Evolutionary conservation across 2,797 vertebrate species (phyloP).

Genomic region (Poeciliopsis paucimaculata): DNA sequence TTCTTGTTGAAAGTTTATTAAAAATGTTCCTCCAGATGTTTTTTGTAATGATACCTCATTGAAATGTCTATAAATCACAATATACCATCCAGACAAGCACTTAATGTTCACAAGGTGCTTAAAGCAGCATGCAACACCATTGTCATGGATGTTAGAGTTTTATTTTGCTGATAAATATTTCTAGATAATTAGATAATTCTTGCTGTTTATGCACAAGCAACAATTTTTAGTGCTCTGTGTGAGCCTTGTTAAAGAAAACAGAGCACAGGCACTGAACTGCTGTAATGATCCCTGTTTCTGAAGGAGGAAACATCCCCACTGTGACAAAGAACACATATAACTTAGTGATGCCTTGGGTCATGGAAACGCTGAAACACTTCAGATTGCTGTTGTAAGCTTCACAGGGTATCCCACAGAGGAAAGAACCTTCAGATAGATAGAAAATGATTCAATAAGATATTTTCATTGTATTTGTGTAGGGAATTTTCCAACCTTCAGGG

Average conservation of each 20-base stretch:
- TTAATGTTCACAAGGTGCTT: background rate
- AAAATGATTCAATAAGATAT: background rate
- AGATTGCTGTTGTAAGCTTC: background rate
- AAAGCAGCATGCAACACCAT: background rate
- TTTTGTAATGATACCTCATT: background rate
- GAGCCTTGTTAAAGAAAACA: conserved; percentile 60
- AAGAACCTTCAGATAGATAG: background rate
- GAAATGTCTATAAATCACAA: background rate
- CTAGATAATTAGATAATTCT: conserved; percentile 39
- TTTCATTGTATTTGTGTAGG: conserved; percentile 6
- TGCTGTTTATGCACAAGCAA: conserved; percentile 37
- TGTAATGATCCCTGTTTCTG: conserved; percentile 48
- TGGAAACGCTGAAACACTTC: background rate
- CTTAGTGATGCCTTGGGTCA: background rate
- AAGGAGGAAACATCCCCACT: conserved; percentile 32
- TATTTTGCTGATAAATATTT: background rate
- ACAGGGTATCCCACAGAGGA: background rate
- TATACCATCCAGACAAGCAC: background rate
- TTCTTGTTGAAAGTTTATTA: background rate
- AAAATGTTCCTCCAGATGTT: background rate
- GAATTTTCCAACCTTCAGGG: conserved; percentile 17
- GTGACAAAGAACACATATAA: conserved; percentile 16
- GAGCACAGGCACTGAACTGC: conserved; percentile 47
- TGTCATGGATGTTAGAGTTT: background rate
- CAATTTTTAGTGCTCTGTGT: conserved; percentile 38